phyloP scores from a whole-genome alignment of 2,113 vertebrate genomes.

The Sakesphorus luctuosus region DNA sequence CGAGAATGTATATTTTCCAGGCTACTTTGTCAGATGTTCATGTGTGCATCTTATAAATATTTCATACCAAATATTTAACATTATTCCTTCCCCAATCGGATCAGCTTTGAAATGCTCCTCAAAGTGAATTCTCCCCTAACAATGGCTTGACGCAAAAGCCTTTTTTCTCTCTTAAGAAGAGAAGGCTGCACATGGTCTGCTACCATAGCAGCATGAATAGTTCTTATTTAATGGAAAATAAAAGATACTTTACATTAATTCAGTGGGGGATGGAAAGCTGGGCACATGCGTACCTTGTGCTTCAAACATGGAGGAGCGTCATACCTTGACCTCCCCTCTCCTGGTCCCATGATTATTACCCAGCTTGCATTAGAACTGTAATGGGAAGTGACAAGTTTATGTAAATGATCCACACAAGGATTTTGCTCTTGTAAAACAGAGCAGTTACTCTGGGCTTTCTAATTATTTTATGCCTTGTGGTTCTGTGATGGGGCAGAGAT shows the following conservation, averaged over 20 bases:
- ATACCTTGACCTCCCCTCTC: slow-evolving; percentile 69
- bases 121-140: slow-evolving; percentile 81
- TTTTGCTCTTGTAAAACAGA: slow-evolving; percentile 85
- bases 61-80: slow-evolving; percentile 86
- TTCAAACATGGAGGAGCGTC: slow-evolving; percentile 60
- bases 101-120: slow-evolving; percentile 82
- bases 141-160: slow-evolving; percentile 81
- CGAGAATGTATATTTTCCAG: slow-evolving; percentile 71
- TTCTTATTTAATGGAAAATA: slow-evolving; percentile 79
- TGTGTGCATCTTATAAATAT: slow-evolving; percentile 82
- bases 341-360: slow-evolving; percentile 66
- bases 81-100: slow-evolving; percentile 79
- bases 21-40: slow-evolving; percentile 73
- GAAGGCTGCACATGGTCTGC: slow-evolving; percentile 75
- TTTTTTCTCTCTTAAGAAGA: slow-evolving; percentile 77
- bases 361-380: slow-evolving; percentile 69
- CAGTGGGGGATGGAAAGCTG: slow-evolving; percentile 59
- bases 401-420: slow-evolving; percentile 82
- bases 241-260: slow-evolving; percentile 79
- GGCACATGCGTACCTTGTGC: slow-evolving; percentile 66
- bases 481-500: slow-evolving; percentile 81
- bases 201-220: slow-evolving; percentile 81
- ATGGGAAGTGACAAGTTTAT: slow-evolving; percentile 86
- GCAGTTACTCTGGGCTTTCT: slow-evolving; percentile 86
- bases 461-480: slow-evolving; percentile 90